Percentiles rank a stretch among this genome's conserved stretches.
Evolutionary conservation across 1,140 invertebrate species (phyloP).

Genomic region (Drosophila takahashii): DNA sequence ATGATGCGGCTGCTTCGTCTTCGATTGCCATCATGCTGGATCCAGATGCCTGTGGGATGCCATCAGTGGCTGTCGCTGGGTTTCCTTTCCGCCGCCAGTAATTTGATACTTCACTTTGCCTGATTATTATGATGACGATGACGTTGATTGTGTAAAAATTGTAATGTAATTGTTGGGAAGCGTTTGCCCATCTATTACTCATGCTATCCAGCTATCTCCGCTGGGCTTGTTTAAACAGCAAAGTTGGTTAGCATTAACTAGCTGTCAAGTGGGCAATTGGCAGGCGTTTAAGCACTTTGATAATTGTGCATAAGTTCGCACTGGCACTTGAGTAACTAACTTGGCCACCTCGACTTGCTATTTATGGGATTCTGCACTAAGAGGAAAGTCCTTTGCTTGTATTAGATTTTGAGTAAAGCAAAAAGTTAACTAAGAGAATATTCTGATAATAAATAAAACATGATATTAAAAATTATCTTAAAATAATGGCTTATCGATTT

Average conservation of each 20-base stretch:
- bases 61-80: conserved; percentile 12
- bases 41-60: conserved; percentile 48
- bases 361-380: conserved; percentile 1
- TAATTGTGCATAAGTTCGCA: conserved; percentile 41
- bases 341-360: not conserved
- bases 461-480: not conserved
- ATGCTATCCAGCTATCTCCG: not conserved
- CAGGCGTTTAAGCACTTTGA: conserved; percentile 52
- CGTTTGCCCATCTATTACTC: conserved; percentile 27
- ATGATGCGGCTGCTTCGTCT: conserved; percentile 56
- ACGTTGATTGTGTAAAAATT: conserved; percentile 82
- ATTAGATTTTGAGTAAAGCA: not conserved
- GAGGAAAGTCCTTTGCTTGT: not conserved
- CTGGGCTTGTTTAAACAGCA: conserved; percentile 51
- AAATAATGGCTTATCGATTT: not conserved
- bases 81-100: conserved; percentile 52
- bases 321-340: not conserved
- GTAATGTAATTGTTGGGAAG: conserved; percentile 76
- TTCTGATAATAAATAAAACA: not conserved
- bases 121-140: conserved; percentile 79
- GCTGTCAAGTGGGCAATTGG: conserved; percentile 65
- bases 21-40: conserved; percentile 65
- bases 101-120: conserved; percentile 82
- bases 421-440: not conserved
- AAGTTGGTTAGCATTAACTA: conserved; percentile 54